Evolutionary conservation across 2,797 vertebrate genomes (phyloP).

Genomic region (Apogon talboti): DNA sequence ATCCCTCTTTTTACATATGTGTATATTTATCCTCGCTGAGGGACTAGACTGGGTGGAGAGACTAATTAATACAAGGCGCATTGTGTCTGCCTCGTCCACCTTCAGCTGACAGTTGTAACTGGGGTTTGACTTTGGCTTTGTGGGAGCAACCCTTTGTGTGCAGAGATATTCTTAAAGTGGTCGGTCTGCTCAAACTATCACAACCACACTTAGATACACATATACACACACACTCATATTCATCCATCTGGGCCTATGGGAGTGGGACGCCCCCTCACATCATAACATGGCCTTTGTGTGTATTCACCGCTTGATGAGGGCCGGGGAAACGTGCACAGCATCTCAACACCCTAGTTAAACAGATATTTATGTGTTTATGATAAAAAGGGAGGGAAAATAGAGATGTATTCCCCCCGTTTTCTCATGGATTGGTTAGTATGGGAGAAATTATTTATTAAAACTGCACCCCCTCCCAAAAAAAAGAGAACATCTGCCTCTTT

Average conservation of each 20-base stretch:
- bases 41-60: constrained; percentile 63
- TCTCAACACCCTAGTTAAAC: constrained; percentile 63
- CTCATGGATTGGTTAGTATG: constrained; percentile 67
- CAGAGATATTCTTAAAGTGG: constrained; percentile 35
- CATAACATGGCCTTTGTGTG: constrained; percentile 38
- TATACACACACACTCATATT: constrained; percentile 3
- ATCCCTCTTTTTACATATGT: constrained; percentile 61
- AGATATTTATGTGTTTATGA: constrained; percentile 73
- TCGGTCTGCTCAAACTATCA: neutral
- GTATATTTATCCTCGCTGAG: constrained; percentile 75
- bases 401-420: constrained; percentile 65
- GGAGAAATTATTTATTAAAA: constrained; percentile 79
- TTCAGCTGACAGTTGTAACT: constrained; percentile 68
- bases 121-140: constrained; percentile 74
- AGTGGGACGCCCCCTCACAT: constrained; percentile 22
- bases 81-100: constrained; percentile 64
- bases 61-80: constrained; percentile 69
- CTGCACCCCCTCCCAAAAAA: constrained; percentile 42
- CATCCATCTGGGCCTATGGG: constrained; percentile 30
- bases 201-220: neutral
- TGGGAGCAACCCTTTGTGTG: constrained; percentile 35
- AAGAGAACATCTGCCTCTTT: constrained; percentile 79
- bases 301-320: constrained; percentile 42
- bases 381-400: constrained; percentile 60
- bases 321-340: constrained; percentile 53